These are phyloP conservation scores for Syrphus vitripennis DNA, from an alignment of 2,888 invertebrate species.

Conservation along the genomic window DNA sequence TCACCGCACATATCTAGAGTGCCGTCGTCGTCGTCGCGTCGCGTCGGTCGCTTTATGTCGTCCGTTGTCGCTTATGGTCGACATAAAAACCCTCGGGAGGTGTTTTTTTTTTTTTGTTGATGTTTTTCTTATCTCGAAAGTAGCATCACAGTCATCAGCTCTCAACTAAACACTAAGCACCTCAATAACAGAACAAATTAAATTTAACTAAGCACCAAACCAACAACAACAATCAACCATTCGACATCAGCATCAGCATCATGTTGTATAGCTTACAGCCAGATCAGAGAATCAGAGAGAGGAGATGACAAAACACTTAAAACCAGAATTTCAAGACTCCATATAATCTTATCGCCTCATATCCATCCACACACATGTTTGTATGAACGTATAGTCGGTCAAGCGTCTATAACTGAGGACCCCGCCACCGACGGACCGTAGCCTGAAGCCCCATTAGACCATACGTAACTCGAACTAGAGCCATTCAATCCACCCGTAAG, in stretches of 20 bases:
- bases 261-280: neutral
- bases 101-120: constrained; percentile 50
- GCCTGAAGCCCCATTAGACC: neutral
- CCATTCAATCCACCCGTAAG: constrained; percentile 24
- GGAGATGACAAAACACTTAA: constrained; percentile 64
- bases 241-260: neutral
- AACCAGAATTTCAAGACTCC: constrained; percentile 67
- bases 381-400: neutral
- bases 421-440: neutral
- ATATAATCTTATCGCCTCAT: constrained; percentile 24
- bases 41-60: neutral
- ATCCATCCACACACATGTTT: neutral
- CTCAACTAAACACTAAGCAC: constrained; percentile 37
- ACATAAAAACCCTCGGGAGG: neutral
- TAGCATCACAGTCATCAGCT: constrained; percentile 29
- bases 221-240: constrained; percentile 8
- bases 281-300: neutral
- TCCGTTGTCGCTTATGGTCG: neutral
- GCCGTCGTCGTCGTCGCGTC: neutral
- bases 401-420: neutral
- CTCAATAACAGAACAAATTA: constrained; percentile 65
- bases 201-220: constrained; percentile 35
- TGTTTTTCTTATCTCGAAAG: constrained; percentile 54
- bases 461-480: neutral
- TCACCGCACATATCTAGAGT: neutral